phyloP scores from a whole-genome alignment of 2,113 vertebrate species.

The Micronycteris hirsuta region DNA sequence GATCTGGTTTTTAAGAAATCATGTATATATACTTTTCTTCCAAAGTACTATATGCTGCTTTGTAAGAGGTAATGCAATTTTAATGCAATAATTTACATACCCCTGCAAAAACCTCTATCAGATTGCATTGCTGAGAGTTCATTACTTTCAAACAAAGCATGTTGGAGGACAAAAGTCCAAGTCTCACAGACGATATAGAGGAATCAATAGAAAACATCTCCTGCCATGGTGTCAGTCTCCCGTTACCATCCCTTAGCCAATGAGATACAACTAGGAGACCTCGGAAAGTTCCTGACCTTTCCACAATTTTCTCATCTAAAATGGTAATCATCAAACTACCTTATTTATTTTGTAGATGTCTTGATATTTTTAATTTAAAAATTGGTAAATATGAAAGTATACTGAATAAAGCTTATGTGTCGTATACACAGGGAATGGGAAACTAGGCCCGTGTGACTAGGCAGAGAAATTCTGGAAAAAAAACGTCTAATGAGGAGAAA shows the following conservation, averaged over 20 bases:
- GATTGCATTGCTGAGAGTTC: neutral
- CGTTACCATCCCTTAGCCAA: neutral
- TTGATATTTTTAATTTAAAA: neutral
- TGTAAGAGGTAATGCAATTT: neutral
- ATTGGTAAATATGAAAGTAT: neutral
- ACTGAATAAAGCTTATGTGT: neutral
- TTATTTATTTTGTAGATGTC: neutral
- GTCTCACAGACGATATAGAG: neutral
- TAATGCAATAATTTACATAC: neutral
- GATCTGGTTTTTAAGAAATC: neutral
- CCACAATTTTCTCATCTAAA: neutral
- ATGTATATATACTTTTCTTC: neutral
- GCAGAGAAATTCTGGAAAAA: neutral
- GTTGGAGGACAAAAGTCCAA: neutral
- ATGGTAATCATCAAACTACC: neutral
- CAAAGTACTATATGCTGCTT: neutral
- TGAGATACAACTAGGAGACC: neutral
- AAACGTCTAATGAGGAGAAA: neutral
- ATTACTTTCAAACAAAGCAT: neutral
- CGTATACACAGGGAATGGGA: neutral
- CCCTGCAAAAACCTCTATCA: neutral
- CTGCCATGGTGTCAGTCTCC: rapidly evolving
- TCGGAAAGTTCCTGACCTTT: neutral
- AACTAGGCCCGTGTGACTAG: neutral
- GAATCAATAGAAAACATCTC: neutral